Base-by-base conservation (phyloP, 1,140 invertebrate species). In the Harlomillsia oculata region DNA sequence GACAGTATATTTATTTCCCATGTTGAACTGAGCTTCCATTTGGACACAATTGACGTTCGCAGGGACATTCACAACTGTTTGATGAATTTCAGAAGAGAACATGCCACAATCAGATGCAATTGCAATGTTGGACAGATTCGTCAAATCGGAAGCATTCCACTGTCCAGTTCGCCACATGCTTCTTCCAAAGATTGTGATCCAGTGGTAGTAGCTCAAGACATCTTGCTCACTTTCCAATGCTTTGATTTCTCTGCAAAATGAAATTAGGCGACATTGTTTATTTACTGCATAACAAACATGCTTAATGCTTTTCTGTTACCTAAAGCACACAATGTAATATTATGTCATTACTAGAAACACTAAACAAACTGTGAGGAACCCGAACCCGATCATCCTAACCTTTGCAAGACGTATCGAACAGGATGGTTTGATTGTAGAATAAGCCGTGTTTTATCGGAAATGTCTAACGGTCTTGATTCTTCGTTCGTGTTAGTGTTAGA, bases 1-100 rank as follows among this genome's bases (percentile, higher is more conserved):
- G 8, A 61, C 63, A 16, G 63, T 56, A 40, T 61, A 64, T 40
- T 64, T 64, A 34, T 64, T 64, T 16, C 63, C 63, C 34, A 59
- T 18, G 41, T 60, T 48, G 5, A 59, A 46, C 16, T 60, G 49
- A 13, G 40, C 29, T n/a, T 29, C 18, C 14, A 36, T 34, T 18
- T 23, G 36, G 13, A 34, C 26, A 29, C 23, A 50, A 25, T 23
- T 37, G 20, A 36, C 50, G 52, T 53, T 20, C 16, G 32, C 39
- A 1, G 55, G 48, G 26, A 61, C 59, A 32, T 64, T 55, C 13
- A 64, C 28, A 13, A 64, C 53, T 4, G 59, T 61, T 37, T 59
- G 55, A 36, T 64, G 63, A 36, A 64, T 54, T 11, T 64, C 59
- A 6, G 63, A 48, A 14, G 63, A 64, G 46, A 64, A 61, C 59